Evolutionary conservation across 2,113 vertebrate species (phyloP), one percentile per base, ranked within the genome.

Genomic region (Crotalus horridus): DNA sequence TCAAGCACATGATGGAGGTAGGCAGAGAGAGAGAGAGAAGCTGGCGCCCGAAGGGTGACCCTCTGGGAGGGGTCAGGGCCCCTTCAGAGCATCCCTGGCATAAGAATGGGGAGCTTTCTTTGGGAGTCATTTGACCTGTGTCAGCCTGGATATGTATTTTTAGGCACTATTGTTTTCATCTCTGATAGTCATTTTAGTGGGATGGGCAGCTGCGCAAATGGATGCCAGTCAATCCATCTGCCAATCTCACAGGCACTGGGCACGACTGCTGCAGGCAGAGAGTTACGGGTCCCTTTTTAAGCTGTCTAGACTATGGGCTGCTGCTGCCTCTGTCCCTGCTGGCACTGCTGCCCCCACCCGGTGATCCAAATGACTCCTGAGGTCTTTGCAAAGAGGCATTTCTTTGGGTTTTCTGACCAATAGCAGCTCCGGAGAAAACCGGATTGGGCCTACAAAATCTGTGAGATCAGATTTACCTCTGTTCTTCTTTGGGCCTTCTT

Each of bases 1-100:
- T 92, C 33, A 21, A 51, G 69, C 55, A 51, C 33, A 85, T 89
- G 88, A 15, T 92, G 88, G 88, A 92, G 92, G 92, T 92, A 89
- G 3, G 88, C 39, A 10, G 26, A 33, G 29, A 10, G 61, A 24
- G 13, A 24, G 13, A 3, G 55, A 53, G 39, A 1, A 6, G 54
- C 33, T 21, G 74, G 3, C 3, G 0, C 15, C 13, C 20, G 24
- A 17, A 5, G 6, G 33, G 11, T 26, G 4, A 6, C 51, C 46
- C 64, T 33, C 12, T 9, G 17, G 87, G 7, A 20, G 54, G 20
- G 3, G 69, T 20, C 33, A 81, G 17, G 39, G 17, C 17, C 15
- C 33, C 33, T 43, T 1, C 17, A 21, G 17, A 9, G 7, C 17
- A 21, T 39, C 20, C 74, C 33, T 21, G 33, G 9, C 74, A 21